Conservation (phyloP, 1,140 invertebrate species). For the Monomorium pharaonis region DNA sequence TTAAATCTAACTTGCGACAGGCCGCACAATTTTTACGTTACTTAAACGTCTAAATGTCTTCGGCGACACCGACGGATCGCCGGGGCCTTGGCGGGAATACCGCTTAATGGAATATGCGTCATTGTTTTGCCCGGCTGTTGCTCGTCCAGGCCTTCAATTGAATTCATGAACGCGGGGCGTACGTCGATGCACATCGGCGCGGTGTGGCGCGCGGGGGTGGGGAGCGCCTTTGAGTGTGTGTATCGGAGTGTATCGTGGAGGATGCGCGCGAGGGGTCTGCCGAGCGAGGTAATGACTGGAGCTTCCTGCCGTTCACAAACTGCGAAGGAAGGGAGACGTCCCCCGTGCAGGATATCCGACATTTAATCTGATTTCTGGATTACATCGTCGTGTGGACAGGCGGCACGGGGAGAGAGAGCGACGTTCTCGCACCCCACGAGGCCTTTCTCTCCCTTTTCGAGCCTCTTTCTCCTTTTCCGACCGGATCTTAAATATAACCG, state of each 20-base stretch:
- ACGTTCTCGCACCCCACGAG: conserved; percentile 47
- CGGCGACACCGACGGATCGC: background rate
- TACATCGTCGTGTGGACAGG: conserved; percentile 70
- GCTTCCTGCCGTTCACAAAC: conserved; percentile 81
- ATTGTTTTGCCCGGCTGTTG: background rate
- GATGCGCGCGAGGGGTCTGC: conserved; percentile 78
- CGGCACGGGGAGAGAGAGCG: conserved; percentile 65
- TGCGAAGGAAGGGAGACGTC: conserved; percentile 73
- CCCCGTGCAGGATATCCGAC: conserved; percentile 78
- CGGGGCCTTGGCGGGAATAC: background rate
- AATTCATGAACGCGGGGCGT: conserved; percentile 47
- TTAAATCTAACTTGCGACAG: background rate
- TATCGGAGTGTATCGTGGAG: conserved; percentile 81
- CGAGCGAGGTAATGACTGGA: conserved; percentile 81
- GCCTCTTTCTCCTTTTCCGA: background rate
- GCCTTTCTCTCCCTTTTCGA: conserved; percentile 3
- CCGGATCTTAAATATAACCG: conserved; percentile 63
- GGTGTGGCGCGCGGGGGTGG: conserved; percentile 47
- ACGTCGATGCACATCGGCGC: conserved; percentile 54
- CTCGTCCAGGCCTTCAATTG: conserved; percentile 39
- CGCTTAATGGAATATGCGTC: conserved; percentile 16
- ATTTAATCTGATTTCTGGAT: conserved; percentile 81
- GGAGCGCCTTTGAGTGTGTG: conserved; percentile 74
- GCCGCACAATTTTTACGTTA: background rate
- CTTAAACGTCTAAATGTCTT: background rate